Percentiles rank a stretch among this genome's conserved stretches.
Conservation (phyloP, 2,888 invertebrate genomes). For the Caprella mutica region DNA sequence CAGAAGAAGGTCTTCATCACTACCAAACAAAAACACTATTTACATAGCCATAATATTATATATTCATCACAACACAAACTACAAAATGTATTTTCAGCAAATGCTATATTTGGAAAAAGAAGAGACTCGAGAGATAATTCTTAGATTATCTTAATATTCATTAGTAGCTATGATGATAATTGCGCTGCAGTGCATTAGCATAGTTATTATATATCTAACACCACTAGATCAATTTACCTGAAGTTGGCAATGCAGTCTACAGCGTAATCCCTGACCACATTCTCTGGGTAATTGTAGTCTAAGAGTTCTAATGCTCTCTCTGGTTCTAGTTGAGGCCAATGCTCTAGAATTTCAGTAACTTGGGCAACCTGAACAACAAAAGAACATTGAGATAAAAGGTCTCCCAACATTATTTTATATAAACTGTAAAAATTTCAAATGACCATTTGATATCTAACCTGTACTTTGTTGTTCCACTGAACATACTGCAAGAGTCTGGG, state of each 20-base stretch:
- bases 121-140: too few relatives aligned
- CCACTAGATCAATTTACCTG: slow-evolving; percentile 48
- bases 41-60: too few relatives aligned
- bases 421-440: not conserved
- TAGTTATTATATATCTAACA: too few relatives aligned
- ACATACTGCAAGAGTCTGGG: slow-evolving; percentile 77
- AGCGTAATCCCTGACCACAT: slow-evolving; percentile 72
- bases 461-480: slow-evolving; percentile 72
- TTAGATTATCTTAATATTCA: too few relatives aligned
- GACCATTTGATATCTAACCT: slow-evolving; percentile 37
- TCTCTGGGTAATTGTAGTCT: slow-evolving; percentile 87
- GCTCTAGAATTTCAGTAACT: slow-evolving; percentile 60
- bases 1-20: slow-evolving; percentile 74
- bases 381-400: not conserved
- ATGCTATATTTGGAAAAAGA: too few relatives aligned
- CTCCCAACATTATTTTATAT: not conserved
- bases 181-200: too few relatives aligned
- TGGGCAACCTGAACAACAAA: slow-evolving; percentile 58
- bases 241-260: slow-evolving; percentile 62
- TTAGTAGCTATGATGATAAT: too few relatives aligned
- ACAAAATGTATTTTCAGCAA: too few relatives aligned
- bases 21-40: slow-evolving; percentile 15
- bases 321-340: slow-evolving; percentile 69
- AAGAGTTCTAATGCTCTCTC: slow-evolving; percentile 76
- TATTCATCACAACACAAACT: too few relatives aligned